Conservation (phyloP, 37 sponge, comb jelly and placozoan genomes). For the Axinella damicornis region DNA sequence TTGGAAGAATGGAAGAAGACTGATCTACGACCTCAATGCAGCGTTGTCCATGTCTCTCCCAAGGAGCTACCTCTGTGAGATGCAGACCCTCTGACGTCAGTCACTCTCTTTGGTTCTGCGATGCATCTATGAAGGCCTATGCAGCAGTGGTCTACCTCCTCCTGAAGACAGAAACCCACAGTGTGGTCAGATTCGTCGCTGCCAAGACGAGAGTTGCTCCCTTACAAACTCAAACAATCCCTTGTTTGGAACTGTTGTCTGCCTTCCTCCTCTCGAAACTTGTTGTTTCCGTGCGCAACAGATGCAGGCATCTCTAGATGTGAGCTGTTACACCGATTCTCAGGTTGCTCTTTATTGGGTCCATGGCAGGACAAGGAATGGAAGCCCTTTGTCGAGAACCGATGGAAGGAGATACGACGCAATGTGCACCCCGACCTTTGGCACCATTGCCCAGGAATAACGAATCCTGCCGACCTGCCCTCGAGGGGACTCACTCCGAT, state of each 20-base stretch:
- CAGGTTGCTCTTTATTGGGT: slow-evolving; percentile 69
- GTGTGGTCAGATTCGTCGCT: slow-evolving; percentile 32
- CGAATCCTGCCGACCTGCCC: slow-evolving; percentile 53
- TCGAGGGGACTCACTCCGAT: slow-evolving; percentile 10
- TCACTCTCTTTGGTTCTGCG: slow-evolving; percentile 62
- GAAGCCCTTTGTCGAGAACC: slow-evolving; percentile 38
- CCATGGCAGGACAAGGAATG: slow-evolving; percentile 43
- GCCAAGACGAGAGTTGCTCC: no score
- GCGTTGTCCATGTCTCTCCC: slow-evolving; percentile 30
- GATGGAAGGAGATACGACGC: slow-evolving; percentile 24
- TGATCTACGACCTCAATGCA: slow-evolving; percentile 28
- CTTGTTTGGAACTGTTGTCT: no score
- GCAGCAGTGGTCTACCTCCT: slow-evolving; percentile 62
- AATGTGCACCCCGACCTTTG: slow-evolving; percentile 47
- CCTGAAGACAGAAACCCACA: slow-evolving; percentile 7
- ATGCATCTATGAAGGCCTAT: slow-evolving; percentile 60
- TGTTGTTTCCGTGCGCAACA: no score
- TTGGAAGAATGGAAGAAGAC: slow-evolving; percentile 37
- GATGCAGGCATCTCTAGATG: no score
- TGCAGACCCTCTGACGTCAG: neutral
- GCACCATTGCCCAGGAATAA: slow-evolving; percentile 36
- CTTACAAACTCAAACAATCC: no score
- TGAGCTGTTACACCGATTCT: no score
- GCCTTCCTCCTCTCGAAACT: no score
- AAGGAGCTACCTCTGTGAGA: slow-evolving; percentile 36